phyloP scores from a whole-genome alignment of 2,888 invertebrate genomes.

The Melanchra persicariae region DNA sequence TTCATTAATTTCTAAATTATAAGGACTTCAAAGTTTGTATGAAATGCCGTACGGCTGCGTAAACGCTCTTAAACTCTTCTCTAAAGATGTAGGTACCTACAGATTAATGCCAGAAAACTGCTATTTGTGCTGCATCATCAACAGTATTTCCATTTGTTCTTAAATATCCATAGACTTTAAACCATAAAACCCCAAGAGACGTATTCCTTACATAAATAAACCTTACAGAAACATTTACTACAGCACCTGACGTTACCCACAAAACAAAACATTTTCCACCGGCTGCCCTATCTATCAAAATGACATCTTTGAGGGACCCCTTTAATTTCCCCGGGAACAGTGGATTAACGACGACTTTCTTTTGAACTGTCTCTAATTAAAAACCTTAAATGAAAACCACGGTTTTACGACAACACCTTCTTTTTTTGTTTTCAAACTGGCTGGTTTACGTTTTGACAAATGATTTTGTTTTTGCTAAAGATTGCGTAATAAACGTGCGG shows the following conservation, averaged over 20 bases:
- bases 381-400: conserved; percentile 82
- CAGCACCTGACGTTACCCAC: conserved; percentile 3
- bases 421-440: conserved; percentile 40
- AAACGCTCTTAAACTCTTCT: no score
- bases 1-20: no score
- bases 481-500: neutral
- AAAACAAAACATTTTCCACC: neutral
- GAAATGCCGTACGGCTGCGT: no score
- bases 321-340: conserved; percentile 82
- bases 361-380: conserved; percentile 83
- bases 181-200: no score
- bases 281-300: conserved; percentile 36
- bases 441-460: conserved; percentile 55
- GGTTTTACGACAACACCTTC: conserved; percentile 78
- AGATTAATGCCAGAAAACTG: no score
- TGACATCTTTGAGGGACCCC: conserved; percentile 67
- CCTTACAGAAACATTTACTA: neutral
- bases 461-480: conserved; percentile 46
- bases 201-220: no score
- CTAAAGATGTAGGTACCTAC: no score
- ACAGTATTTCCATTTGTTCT: no score
- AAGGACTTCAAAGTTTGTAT: no score
- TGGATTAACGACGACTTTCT: conserved; percentile 81
- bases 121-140: no score
- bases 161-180: no score